A percentile compares a stretch with the other conserved stretches of the same genome.
These are phyloP conservation scores for Auanema sp. DNA, from an alignment of 2,888 invertebrate species.

Conservation along the genomic window DNA sequence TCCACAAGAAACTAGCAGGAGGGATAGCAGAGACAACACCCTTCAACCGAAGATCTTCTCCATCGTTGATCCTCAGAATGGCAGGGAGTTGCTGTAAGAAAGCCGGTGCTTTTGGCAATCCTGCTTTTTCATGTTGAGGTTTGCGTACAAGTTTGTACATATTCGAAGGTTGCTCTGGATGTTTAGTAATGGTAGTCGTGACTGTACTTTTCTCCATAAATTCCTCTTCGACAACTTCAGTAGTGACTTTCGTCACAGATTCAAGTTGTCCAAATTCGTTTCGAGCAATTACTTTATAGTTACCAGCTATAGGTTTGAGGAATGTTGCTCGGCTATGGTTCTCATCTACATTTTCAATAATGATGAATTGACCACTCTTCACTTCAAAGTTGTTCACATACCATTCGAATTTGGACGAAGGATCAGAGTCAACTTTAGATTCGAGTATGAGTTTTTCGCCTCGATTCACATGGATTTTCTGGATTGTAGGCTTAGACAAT, in stretches of 20 bases:
- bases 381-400: constrained; percentile 52
- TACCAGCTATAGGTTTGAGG: constrained; percentile 59
- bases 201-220: constrained; percentile 17
- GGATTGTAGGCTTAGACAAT: constrained; percentile 23
- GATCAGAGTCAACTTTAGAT: constrained; percentile 39
- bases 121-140: constrained; percentile 17
- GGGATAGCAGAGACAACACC: constrained; percentile 54
- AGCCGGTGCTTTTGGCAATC: constrained; percentile 47
- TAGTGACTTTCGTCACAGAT: constrained; percentile 29
- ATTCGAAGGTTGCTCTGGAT: constrained; percentile 12
- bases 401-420: constrained; percentile 48
- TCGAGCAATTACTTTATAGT: constrained; percentile 43
- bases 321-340: constrained; percentile 36
- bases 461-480: constrained; percentile 30
- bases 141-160: constrained; percentile 27
- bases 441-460: constrained; percentile 39
- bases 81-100: constrained; percentile 41
- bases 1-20: constrained; percentile 56
- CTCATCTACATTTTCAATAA: constrained; percentile 24
- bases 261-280: constrained; percentile 41
- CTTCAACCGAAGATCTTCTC: constrained; percentile 31
- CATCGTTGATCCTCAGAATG: constrained; percentile 22
- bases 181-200: constrained; percentile 19
- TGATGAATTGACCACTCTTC: constrained; percentile 24
- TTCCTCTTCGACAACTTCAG: constrained; percentile 19